Conservation (phyloP, 2,888 invertebrate species). For the Sialis fuliginosa region DNA sequence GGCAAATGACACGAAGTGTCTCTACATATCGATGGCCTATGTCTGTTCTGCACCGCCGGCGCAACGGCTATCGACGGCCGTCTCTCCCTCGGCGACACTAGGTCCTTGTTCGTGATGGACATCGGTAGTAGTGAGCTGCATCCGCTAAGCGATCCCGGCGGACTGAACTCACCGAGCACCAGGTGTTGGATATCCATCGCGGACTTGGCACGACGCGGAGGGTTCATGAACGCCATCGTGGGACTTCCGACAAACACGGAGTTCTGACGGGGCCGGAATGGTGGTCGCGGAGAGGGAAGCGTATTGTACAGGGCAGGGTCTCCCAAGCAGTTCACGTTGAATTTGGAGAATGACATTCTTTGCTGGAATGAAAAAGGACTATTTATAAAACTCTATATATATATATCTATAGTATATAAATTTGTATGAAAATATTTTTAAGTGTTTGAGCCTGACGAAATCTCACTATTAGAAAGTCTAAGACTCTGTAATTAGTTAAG, state of each 20-base stretch:
- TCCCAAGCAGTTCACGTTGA: conserved; percentile 43
- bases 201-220: conserved; percentile 62
- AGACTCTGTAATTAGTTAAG: no score
- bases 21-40: conserved; percentile 2
- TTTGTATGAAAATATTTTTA: conserved; percentile 1
- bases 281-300: conserved; percentile 22
- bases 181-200: conserved; percentile 71
- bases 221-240: conserved; percentile 44
- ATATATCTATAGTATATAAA: conserved; percentile 1
- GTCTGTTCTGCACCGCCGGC: not conserved
- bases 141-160: conserved; percentile 11
- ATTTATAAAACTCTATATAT: no score
- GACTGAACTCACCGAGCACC: conserved; percentile 31
- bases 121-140: conserved; percentile 22
- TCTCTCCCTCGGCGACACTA: not conserved
- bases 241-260: conserved; percentile 70
- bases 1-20: conserved; percentile 3
- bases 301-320: conserved; percentile 24
- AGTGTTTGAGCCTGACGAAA: no score
- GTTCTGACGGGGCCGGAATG: conserved; percentile 47
- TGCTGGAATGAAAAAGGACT: conserved; percentile 31
- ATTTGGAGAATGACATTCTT: conserved; percentile 50
- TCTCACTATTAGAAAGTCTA: no score
- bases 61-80: conserved; percentile 19
- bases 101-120: conserved; percentile 8